Evolutionary conservation across 2,113 vertebrate species (phyloP).

Genomic region (Brachionichthys hirsutus): DNA sequence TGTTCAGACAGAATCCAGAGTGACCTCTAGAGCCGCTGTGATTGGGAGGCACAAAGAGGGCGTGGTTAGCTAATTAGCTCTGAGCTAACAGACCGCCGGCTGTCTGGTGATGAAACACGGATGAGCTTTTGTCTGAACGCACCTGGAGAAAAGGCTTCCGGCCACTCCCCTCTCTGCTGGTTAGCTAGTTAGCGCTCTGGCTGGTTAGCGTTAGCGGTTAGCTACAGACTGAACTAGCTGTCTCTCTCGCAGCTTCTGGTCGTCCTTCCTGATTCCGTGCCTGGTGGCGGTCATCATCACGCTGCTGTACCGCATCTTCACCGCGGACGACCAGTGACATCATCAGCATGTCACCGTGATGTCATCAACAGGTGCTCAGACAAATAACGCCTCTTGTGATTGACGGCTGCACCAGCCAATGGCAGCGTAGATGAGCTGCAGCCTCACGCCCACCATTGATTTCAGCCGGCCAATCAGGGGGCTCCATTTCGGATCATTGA

Average conservation of each 20-base stretch:
- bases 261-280: constrained; percentile 84
- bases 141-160: too few relatives aligned
- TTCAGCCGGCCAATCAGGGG: constrained; percentile 26
- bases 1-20: background rate
- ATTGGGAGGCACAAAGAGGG: too few relatives aligned
- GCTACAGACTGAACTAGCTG: background rate
- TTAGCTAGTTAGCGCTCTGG: background rate
- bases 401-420: constrained; percentile 13
- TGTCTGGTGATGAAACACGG: too few relatives aligned
- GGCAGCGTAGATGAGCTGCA: background rate
- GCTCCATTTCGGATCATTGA: too few relatives aligned
- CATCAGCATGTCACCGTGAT: constrained; percentile 17
- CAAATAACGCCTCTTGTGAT: background rate
- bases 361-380: background rate
- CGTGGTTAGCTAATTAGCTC: too few relatives aligned
- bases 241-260: constrained; percentile 81
- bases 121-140: too few relatives aligned
- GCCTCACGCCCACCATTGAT: too few relatives aligned
- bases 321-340: constrained; percentile 68
- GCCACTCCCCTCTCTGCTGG: background rate
- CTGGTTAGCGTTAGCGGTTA: background rate
- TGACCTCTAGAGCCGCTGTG: too few relatives aligned
- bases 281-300: constrained; percentile 80
- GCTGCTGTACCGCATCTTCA: constrained; percentile 84
- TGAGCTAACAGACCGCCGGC: too few relatives aligned